Percentiles rank a stretch among this genome's conserved stretches.
Evolutionary conservation across 2,888 invertebrate species (phyloP).

Genomic region (Xestia rhomboidea): DNA sequence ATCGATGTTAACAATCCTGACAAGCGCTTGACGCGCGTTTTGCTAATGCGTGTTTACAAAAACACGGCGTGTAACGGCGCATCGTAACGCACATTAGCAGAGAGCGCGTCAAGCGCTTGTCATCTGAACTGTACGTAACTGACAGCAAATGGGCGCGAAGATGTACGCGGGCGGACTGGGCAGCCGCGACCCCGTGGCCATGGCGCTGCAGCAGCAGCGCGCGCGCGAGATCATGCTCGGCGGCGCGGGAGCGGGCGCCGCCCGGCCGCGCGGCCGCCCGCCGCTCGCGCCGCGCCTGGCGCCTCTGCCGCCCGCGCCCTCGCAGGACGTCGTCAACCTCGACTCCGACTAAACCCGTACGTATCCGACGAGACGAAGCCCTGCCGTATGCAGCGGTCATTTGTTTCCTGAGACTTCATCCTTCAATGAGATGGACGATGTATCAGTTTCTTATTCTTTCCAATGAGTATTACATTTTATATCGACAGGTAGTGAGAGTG

Average conservation of each 20-base stretch:
- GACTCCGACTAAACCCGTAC: slow-evolving; percentile 79
- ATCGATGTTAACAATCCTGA: slow-evolving; percentile 48
- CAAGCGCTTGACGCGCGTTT: slow-evolving; percentile 63
- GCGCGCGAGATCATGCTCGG: slow-evolving; percentile 86
- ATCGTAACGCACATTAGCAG: slow-evolving; percentile 52
- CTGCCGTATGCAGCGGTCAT: background rate
- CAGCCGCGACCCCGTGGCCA: slow-evolving; percentile 89
- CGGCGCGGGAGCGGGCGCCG: slow-evolving; percentile 57
- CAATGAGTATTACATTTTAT: background rate
- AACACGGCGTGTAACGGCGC: background rate
- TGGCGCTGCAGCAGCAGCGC: slow-evolving; percentile 88
- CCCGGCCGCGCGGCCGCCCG: slow-evolving; percentile 75
- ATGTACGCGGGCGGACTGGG: slow-evolving; percentile 89
- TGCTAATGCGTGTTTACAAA: slow-evolving; percentile 52
- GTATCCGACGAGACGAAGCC: background rate
- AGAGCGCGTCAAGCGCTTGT: slow-evolving; percentile 59
- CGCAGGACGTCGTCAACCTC: slow-evolving; percentile 81
- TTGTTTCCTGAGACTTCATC: background rate
- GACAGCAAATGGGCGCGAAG: slow-evolving; percentile 85
- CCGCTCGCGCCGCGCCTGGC: slow-evolving; percentile 73
- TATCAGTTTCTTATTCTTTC: background rate
- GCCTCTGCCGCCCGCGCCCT: slow-evolving; percentile 61
- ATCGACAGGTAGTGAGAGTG: slow-evolving; percentile 38
- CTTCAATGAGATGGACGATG: background rate
- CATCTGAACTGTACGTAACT: slow-evolving; percentile 47